A percentile compares a stretch with the other conserved stretches of the same genome.
Conservation (phyloP, 2,113 vertebrate species). For the Oreamnos americanus region DNA sequence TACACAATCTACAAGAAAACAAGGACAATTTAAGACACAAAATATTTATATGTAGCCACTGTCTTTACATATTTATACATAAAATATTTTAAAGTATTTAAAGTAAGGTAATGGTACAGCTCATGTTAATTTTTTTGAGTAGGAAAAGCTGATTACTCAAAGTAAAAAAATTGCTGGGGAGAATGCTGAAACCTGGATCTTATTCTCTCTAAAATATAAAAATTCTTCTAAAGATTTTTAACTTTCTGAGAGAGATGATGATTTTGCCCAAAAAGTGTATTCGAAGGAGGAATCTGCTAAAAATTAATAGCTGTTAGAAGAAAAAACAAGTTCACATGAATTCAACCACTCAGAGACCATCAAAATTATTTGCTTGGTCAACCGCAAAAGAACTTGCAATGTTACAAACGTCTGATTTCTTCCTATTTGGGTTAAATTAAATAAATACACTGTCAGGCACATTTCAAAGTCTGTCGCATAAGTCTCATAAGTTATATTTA, state of each 20-base stretch:
- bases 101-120: neutral
- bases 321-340: conserved; percentile 1
- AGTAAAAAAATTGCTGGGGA: neutral
- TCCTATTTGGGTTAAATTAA: neutral
- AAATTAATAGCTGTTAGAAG: neutral
- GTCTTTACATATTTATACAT: neutral
- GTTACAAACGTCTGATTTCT: neutral
- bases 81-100: neutral
- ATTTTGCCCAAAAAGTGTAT: neutral
- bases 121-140: neutral
- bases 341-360: neutral
- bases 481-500: neutral
- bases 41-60: neutral
- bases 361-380: conserved; percentile 18
- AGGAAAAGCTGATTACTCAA: neutral
- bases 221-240: conserved; percentile 2
- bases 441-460: neutral
- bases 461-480: neutral
- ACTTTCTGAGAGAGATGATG: neutral
- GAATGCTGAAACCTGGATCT: neutral
- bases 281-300: conserved; percentile 2
- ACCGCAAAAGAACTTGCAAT: neutral
- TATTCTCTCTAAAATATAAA: neutral
- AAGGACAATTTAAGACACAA: neutral
- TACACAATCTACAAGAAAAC: neutral